phyloP scores from a whole-genome alignment of 2,888 invertebrate genomes.

The Caenorhabditis doughertyi region DNA sequence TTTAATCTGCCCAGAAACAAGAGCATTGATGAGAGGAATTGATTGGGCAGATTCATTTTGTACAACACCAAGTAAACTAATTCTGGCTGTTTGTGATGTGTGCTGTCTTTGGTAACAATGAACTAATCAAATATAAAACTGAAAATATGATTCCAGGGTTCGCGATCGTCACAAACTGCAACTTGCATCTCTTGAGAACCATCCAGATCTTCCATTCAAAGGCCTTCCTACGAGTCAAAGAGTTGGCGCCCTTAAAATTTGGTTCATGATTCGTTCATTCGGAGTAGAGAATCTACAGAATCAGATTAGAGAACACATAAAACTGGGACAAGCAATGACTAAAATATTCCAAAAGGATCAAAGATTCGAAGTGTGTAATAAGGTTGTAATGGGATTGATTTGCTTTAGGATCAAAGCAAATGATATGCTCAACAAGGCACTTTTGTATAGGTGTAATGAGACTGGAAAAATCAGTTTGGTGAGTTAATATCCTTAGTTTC shows the following conservation, averaged over 20 bases:
- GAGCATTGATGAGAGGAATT: slow-evolving; percentile 58
- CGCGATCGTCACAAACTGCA: slow-evolving; percentile 53
- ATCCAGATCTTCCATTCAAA: slow-evolving; percentile 43
- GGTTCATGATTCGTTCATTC: slow-evolving; percentile 54
- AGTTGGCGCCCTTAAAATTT: slow-evolving; percentile 56
- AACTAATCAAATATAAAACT: background rate
- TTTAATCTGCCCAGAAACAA: slow-evolving; percentile 58
- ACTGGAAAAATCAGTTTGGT: slow-evolving; percentile 60
- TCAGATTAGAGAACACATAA: slow-evolving; percentile 60
- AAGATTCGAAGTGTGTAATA: slow-evolving; percentile 56
- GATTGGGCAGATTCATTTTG: slow-evolving; percentile 59
- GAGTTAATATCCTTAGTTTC: background rate
- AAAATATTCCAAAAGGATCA: slow-evolving; percentile 42
- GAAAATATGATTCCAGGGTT: slow-evolving; percentile 30
- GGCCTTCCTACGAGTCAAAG: slow-evolving; percentile 57
- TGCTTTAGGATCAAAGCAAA: slow-evolving; percentile 54
- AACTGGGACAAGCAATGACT: slow-evolving; percentile 42
- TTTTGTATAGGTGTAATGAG: slow-evolving; percentile 52
- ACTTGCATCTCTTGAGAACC: slow-evolving; percentile 42
- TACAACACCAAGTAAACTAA: slow-evolving; percentile 55
- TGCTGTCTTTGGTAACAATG: slow-evolving; percentile 52
- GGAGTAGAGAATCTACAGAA: slow-evolving; percentile 61
- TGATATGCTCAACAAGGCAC: slow-evolving; percentile 55
- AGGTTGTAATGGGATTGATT: slow-evolving; percentile 56
- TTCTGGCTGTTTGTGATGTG: slow-evolving; percentile 55